Percentiles rank a stretch among this genome's conserved stretches.
phyloP scores from a whole-genome alignment of 2,888 invertebrate genomes.

The Isoperla grammatica region DNA sequence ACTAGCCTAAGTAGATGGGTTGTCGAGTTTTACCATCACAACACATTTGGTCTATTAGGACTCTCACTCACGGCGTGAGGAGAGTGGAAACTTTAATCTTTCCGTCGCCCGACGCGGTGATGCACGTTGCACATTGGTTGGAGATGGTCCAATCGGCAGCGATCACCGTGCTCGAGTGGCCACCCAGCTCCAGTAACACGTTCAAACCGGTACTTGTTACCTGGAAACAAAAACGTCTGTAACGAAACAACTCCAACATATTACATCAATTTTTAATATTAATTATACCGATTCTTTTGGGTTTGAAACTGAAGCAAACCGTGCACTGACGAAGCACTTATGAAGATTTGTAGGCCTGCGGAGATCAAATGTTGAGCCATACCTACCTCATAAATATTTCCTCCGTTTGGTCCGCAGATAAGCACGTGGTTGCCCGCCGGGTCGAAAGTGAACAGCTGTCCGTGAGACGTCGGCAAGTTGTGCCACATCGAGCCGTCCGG shows the following conservation, averaged over 20 bases:
- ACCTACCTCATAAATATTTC: slow-evolving; percentile 46
- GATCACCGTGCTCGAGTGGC: slow-evolving; percentile 48
- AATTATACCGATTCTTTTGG: too few species aligned
- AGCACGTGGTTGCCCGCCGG: slow-evolving; percentile 45
- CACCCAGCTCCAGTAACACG: slow-evolving; percentile 48
- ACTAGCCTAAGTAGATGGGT: too few species aligned
- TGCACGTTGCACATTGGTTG: slow-evolving; percentile 52
- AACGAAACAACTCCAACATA: not conserved
- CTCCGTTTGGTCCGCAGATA: slow-evolving; percentile 43
- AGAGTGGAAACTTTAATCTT: slow-evolving; percentile 53
- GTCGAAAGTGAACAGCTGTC: slow-evolving; percentile 46
- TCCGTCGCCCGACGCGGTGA: slow-evolving; percentile 55
- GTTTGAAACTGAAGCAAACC: not conserved
- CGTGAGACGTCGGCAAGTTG: slow-evolving; percentile 37
- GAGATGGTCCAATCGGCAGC: slow-evolving; percentile 57
- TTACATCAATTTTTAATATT: too few species aligned
- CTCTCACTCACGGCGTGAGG: slow-evolving; percentile 40
- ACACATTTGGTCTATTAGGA: too few species aligned
- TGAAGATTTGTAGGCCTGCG: too few species aligned
- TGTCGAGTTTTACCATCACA: too few species aligned
- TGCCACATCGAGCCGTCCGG: slow-evolving; percentile 35
- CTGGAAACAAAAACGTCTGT: slow-evolving; percentile 34
- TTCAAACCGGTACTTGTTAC: slow-evolving; percentile 41
- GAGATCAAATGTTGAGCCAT: too few species aligned
- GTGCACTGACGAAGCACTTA: slow-evolving; percentile 21